Evolutionary conservation across 1,140 invertebrate species (phyloP).

Genomic region (Plodia interpunctella): DNA sequence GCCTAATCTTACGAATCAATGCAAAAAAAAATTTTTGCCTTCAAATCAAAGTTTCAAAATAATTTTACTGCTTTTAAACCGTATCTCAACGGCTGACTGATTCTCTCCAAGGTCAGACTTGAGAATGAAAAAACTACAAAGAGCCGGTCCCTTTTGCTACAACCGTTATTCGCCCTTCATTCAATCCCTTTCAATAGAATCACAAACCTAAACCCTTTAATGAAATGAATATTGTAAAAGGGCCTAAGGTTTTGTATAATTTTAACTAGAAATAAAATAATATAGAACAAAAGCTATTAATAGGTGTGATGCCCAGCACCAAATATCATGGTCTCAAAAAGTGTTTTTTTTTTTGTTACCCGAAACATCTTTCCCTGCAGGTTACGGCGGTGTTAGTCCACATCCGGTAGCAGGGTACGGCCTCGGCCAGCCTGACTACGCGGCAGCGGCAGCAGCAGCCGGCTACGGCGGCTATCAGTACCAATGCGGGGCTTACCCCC

Average conservation of each 20-base stretch:
- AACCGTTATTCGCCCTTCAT: neutral
- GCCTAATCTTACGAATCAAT: too few species aligned
- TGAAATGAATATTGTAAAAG: neutral
- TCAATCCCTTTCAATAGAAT: conserved; percentile 2
- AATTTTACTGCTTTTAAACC: neutral
- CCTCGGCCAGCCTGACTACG: conserved; percentile 87
- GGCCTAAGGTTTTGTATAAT: too few species aligned
- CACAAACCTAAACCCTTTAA: neutral
- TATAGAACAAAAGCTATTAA: too few species aligned
- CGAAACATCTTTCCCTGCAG: conserved; percentile 56
- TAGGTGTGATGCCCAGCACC: too few species aligned
- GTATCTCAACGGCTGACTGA: neutral
- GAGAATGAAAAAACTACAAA: neutral
- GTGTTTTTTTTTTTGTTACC: too few species aligned
- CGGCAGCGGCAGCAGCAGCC: conserved; percentile 79
- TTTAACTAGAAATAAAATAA: too few species aligned
- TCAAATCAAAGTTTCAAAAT: too few species aligned
- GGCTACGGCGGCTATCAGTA: conserved; percentile 81
- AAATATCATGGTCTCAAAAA: too few species aligned
- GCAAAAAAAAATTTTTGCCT: neutral
- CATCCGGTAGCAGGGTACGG: conserved; percentile 86
- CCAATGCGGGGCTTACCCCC: conserved; percentile 80
- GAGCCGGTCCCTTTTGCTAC: conserved; percentile 2
- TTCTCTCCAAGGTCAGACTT: neutral
- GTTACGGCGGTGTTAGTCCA: conserved; percentile 88